Base-by-base conservation (phyloP, 2,113 vertebrate genomes). In the Cavia aperea region DNA sequence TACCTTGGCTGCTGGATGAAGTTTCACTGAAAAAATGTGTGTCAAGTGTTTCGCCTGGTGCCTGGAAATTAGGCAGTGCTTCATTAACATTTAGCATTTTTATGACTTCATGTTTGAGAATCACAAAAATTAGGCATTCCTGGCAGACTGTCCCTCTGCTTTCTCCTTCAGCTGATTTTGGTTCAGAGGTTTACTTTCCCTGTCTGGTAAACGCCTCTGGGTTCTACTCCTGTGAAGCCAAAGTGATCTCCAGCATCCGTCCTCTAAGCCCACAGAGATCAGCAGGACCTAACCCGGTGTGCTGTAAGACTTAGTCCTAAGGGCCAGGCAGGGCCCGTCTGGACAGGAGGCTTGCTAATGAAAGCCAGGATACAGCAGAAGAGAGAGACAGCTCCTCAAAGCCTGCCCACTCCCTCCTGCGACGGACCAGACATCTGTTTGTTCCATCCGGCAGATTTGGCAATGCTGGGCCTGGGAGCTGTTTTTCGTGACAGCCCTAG, bases 361-460 rank as follows among this genome's bases (percentile, higher is more conserved):
- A 97, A 97, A 97, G 43, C 81, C 96, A 96, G 96, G 92, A 91
- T 14, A 18, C 73, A 78, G 39, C 49, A 79, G 75, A 95, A 97
- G 95, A 93, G 96, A 97, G 73, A 95, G 96, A 96, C 92, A 81
- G 84, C 89, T 58, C 94, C 93, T 94, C 95, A 93, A 96, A 96
- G 95, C 91, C 89, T 95, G 78, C 86, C 49, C 89, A 93, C 81
- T 91, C 94, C 95, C 51, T 93, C 79, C 88, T 95, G 96, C 77
- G 89, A 95, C 29, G 95, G 92, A 66, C 81, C 84, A 93, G 94
- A 96, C 97, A 97, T 96, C 97, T 97, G 97, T 96, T 97, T 96
- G 94, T 91, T 95, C 81, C 95, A 94, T 97, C 97, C 94, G 94
- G 91, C 68, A 93, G 60, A 60, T 88, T 58, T 62, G 63, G 68